phyloP scores from a whole-genome alignment of 2,888 invertebrate genomes.

The Piscicola geometra region DNA sequence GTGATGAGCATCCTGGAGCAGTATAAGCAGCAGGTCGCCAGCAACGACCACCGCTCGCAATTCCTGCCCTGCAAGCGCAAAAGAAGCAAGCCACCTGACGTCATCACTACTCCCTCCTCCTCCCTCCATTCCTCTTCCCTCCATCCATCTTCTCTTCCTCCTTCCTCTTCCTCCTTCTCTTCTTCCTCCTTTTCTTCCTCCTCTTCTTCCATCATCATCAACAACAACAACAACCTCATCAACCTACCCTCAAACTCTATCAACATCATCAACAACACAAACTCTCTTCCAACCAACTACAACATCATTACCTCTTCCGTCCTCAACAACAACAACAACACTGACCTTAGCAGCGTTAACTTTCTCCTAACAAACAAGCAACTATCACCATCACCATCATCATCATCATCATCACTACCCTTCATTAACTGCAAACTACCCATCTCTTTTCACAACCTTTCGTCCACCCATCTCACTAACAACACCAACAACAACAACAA shows the following conservation, averaged over 20 bases:
- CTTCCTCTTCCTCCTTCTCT: no score
- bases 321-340: neutral
- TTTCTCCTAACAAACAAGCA: no score
- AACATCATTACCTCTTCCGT: neutral
- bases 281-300: neutral
- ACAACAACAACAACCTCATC: conserved; percentile 5
- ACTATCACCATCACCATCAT: no score
- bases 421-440: no score
- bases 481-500: conserved; percentile 1
- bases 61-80: conserved; percentile 37
- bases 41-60: conserved; percentile 34
- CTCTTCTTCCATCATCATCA: neutral
- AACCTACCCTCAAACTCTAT: neutral
- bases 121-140: neutral
- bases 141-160: no score
- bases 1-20: conserved; percentile 38
- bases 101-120: neutral
- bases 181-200: no score
- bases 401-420: no score
- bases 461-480: neutral
- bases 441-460: no score
- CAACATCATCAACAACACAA: neutral
- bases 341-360: neutral
- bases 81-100: conserved; percentile 36
- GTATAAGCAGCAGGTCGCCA: conserved; percentile 38